A percentile compares a stretch with the other conserved stretches of the same genome.
Evolutionary conservation across 1,140 invertebrate genomes (phyloP).

Genomic region (Nasonia longicornis): DNA sequence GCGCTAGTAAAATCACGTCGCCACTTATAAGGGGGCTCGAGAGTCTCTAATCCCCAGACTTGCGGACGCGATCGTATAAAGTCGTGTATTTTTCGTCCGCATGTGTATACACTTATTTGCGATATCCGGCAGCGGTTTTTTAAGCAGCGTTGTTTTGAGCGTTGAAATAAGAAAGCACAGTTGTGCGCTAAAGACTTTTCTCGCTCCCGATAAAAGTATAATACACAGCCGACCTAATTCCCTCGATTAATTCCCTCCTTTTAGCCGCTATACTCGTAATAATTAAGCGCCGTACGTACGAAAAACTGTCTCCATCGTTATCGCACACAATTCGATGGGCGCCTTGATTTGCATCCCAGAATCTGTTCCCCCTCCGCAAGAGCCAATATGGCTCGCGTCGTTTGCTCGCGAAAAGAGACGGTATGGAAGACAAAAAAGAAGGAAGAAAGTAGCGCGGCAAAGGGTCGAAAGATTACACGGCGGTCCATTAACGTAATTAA

Average conservation of each 20-base stretch:
- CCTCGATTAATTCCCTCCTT: background rate
- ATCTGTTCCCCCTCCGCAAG: too few relatives aligned
- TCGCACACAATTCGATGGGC: too few relatives aligned
- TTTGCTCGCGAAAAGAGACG: background rate
- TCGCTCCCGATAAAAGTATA: background rate
- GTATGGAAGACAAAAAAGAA: background rate
- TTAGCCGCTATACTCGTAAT: background rate
- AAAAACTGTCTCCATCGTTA: too few relatives aligned
- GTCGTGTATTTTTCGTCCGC: background rate
- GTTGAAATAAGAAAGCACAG: background rate
- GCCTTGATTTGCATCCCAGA: too few relatives aligned
- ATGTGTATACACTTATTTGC: background rate
- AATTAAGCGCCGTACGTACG: too few relatives aligned
- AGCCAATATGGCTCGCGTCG: background rate
- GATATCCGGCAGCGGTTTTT: background rate
- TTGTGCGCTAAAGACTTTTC: background rate
- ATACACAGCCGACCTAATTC: background rate
- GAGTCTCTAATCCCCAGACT: background rate
- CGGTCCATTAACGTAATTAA: constrained; percentile 65
- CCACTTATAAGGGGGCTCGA: background rate
- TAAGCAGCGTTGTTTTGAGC: background rate
- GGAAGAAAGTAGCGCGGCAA: constrained; percentile 45
- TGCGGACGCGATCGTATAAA: constrained; percentile 26
- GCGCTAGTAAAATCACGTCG: constrained; percentile 36
- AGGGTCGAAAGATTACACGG: constrained; percentile 51